phyloP scores from a whole-genome alignment of 2,113 vertebrate species.

The Anser cygnoides region DNA sequence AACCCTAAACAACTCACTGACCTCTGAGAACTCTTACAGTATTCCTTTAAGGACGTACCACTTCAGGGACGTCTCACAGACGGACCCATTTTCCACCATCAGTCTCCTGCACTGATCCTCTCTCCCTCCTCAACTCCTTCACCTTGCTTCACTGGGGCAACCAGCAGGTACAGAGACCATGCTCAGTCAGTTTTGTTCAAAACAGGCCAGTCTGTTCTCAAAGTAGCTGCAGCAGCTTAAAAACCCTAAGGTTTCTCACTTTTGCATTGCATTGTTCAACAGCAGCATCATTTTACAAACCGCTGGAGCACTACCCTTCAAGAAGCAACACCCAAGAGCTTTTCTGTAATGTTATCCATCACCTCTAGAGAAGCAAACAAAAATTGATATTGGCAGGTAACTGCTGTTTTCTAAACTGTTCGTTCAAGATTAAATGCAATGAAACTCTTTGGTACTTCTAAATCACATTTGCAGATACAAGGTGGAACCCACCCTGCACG shows the following conservation, averaged over 20 bases:
- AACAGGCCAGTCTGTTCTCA: neutral
- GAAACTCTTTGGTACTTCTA: neutral
- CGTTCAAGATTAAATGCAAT: neutral
- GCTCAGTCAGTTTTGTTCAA: neutral
- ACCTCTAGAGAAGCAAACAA: neutral
- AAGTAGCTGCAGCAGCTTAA: neutral
- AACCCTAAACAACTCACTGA: neutral
- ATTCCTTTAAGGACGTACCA: neutral
- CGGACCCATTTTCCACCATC: neutral
- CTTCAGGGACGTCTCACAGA: neutral
- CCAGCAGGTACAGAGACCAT: neutral
- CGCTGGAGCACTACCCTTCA: neutral
- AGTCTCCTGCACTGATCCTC: neutral
- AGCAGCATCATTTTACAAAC: neutral
- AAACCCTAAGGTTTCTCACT: neutral
- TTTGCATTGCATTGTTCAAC: neutral
- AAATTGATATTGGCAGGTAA: neutral
- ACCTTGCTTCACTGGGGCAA: neutral
- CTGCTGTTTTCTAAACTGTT: neutral
- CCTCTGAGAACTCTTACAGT: neutral
- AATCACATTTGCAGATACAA: neutral
- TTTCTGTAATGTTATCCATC: neutral
- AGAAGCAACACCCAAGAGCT: neutral
- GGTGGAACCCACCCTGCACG: neutral
- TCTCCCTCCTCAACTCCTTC: neutral